phyloP scores from a whole-genome alignment of 2,888 invertebrate genomes.

The Sinhomidia bicolor region DNA sequence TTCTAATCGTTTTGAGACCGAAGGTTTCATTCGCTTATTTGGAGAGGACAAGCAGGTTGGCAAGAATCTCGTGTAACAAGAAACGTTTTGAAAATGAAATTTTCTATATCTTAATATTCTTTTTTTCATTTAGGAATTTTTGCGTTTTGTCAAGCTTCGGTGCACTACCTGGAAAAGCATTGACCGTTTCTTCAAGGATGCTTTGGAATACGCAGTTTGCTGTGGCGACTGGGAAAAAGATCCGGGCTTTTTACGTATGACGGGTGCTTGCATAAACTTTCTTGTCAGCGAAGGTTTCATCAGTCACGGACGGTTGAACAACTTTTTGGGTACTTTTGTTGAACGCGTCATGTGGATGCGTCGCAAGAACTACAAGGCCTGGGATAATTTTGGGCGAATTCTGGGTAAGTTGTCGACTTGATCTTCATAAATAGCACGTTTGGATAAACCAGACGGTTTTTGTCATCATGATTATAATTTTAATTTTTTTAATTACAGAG shows the following conservation, averaged over 20 bases:
- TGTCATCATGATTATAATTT: no score
- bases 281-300: constrained; percentile 69
- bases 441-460: no score
- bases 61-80: no score
- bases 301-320: constrained; percentile 67
- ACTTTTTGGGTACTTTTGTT: constrained; percentile 74
- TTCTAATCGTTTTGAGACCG: constrained; percentile 71
- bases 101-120: no score
- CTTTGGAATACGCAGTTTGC: constrained; percentile 76
- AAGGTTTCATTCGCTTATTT: constrained; percentile 70
- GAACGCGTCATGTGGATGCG: constrained; percentile 74
- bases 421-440: no score
- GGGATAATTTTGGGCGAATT: constrained; percentile 76
- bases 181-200: constrained; percentile 77
- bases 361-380: constrained; percentile 72
- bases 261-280: constrained; percentile 67
- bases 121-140: constrained; percentile 75
- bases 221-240: constrained; percentile 74
- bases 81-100: no score
- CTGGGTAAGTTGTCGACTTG: constrained; percentile 68
- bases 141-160: constrained; percentile 67
- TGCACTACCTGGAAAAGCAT: constrained; percentile 68
- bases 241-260: constrained; percentile 70
- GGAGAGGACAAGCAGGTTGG: constrained; percentile 67
- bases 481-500: constrained; percentile 36